Percentiles rank a stretch among this genome's conserved stretches.
Conservation (phyloP, 2,113 vertebrate genomes). For the Bos indicus region DNA sequence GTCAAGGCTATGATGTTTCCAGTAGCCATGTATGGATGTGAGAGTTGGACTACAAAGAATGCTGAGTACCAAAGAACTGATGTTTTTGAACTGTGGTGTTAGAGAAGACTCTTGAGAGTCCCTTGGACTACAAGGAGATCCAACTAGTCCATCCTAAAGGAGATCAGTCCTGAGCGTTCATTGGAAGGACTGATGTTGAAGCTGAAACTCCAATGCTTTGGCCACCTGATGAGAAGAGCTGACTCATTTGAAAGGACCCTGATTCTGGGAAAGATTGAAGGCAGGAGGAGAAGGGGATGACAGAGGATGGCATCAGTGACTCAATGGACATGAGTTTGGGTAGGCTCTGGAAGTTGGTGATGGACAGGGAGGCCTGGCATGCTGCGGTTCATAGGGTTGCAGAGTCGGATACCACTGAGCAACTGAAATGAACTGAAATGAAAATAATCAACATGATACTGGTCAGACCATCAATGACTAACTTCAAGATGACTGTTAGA, state of each 20-base stretch:
- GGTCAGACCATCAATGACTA: background rate
- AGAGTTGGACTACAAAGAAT: background rate
- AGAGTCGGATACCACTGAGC: background rate
- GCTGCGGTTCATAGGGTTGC: background rate
- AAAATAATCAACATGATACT: background rate
- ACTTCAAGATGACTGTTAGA: background rate
- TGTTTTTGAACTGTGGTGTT: background rate
- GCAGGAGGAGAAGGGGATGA: background rate
- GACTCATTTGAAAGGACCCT: background rate
- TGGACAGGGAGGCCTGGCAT: background rate
- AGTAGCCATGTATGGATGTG: background rate
- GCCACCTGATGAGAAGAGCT: rapidly evolving
- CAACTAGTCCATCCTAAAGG: background rate
- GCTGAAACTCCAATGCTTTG: background rate
- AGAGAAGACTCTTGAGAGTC: background rate
- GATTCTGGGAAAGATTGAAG: background rate
- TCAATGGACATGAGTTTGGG: background rate
- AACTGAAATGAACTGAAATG: background rate
- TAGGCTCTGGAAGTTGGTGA: background rate
- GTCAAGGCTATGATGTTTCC: background rate
- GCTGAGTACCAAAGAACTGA: rapidly evolving
- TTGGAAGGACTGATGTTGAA: too few relatives aligned
- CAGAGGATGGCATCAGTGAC: background rate
- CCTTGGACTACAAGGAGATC: background rate
- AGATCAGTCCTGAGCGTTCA: background rate